Conservation (phyloP, 23 tunicate species). For the Oikopleura dioica region DNA sequence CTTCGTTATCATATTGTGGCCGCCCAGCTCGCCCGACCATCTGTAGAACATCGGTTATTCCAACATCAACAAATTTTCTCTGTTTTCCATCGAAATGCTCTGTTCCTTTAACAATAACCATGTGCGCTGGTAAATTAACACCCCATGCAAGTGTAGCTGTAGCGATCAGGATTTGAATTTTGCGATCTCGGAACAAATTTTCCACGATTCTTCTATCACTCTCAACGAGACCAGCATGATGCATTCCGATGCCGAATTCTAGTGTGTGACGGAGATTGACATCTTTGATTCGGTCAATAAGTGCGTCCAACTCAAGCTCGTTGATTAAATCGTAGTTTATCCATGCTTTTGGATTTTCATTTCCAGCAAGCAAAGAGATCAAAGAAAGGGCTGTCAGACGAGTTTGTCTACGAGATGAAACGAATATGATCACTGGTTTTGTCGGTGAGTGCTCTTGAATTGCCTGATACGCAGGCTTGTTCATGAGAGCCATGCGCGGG, state of each 20-base stretch:
- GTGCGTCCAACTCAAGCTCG: slow-evolving; percentile 36
- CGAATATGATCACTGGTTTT: slow-evolving; percentile 68
- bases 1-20: slow-evolving; percentile 80
- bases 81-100: slow-evolving; percentile 83
- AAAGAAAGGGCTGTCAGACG: slow-evolving; percentile 90
- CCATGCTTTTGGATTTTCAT: slow-evolving; percentile 83
- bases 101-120: slow-evolving; percentile 88
- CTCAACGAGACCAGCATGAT: slow-evolving; percentile 87
- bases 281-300: slow-evolving; percentile 39
- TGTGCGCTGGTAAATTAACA: slow-evolving; percentile 78
- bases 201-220: slow-evolving; percentile 54
- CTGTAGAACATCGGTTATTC: slow-evolving; percentile 63
- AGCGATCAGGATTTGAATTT: slow-evolving; percentile 53
- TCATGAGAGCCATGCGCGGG: slow-evolving; percentile 96
- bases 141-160: slow-evolving; percentile 97
- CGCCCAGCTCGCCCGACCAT: slow-evolving; percentile 97
- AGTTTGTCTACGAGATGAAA: slow-evolving; percentile 88
- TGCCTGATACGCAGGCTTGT: slow-evolving; percentile 82
- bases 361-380: slow-evolving; percentile 63
- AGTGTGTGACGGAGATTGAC: slow-evolving; percentile 48
- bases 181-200: slow-evolving; percentile 34
- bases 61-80: slow-evolving; percentile 38
- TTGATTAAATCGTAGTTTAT: slow-evolving; percentile 26
- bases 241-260: slow-evolving; percentile 87
- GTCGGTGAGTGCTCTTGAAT: slow-evolving; percentile 69